Base-by-base conservation (phyloP, 2,797 vertebrate genomes). In the Danio albolineatus region DNA sequence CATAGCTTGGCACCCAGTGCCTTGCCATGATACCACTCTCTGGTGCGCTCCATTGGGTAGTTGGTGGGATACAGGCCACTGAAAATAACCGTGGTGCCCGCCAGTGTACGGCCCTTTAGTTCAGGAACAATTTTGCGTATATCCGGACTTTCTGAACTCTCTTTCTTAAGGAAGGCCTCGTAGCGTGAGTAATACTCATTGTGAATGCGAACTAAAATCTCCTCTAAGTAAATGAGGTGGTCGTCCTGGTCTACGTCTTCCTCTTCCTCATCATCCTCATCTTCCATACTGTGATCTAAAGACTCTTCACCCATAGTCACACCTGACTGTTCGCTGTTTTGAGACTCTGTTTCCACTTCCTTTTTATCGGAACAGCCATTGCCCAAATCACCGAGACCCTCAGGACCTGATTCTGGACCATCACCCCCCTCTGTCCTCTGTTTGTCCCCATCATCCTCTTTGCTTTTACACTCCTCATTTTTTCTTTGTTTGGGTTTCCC, bases 41-140 rank as follows among this genome's bases (percentile, higher is more conserved):
- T 92, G 0, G 98, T 98, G 86, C 95, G 95, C 87, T 99, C 98
- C 88, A 99, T 93, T 0, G 98, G 95, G 85, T 96, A 97, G 88
- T 96, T 98, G 21, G 98, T 98, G 0, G 98, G 98, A 88, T 98
- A 95, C 8, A 99, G 92, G 53, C 98, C 98, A 0, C 97, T 98
- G 91, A 99, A 99, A 67, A 95, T 93, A 6, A 99, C 87, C 0
- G 87, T 95, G 0, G 94, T 94, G 0, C 94, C 96, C 0, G 94
- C 94, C 83, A 99, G 90, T 4, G 96, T 94, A 71, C 93, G 95
- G 86, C 94, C 91, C 89, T 97, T 98, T 64, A 99, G 89, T 89
- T 99, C 97, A 0, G 98, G 98, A 14, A 97, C 96, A 1, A 99
- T 98, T 87, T 90, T 96, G 7, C 97, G 95, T 62, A 99, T 97